These are phyloP conservation scores for Drosophila azteca DNA, from an alignment of 1,140 invertebrate species.

Conservation along the genomic window DNA sequence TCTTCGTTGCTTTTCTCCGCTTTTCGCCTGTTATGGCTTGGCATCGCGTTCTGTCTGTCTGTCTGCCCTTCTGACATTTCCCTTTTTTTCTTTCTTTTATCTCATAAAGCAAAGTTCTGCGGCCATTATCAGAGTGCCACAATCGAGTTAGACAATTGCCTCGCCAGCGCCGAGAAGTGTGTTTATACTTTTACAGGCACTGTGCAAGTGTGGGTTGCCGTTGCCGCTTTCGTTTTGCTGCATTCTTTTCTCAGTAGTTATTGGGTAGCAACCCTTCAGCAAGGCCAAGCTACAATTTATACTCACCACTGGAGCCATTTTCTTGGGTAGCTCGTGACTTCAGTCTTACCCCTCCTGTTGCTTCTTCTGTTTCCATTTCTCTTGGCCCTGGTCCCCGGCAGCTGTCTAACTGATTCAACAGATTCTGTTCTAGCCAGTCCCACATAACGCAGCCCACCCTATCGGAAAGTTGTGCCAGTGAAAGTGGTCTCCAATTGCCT, in stretches of 20 bases:
- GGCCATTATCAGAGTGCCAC: conserved; percentile 55
- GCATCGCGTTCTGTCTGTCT: conserved; percentile 31
- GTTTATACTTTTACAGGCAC: conserved; percentile 42
- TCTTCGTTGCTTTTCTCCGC: conserved; percentile 28
- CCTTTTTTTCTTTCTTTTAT: conserved; percentile 39
- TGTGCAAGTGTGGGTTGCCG: conserved; percentile 39
- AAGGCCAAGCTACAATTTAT: too few species aligned
- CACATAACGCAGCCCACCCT: too few species aligned
- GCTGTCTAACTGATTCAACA: too few species aligned
- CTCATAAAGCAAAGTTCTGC: conserved; percentile 65
- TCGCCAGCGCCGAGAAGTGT: conserved; percentile 46
- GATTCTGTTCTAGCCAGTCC: too few species aligned
- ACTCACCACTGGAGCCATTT: background rate
- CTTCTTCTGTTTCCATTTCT: too few species aligned
- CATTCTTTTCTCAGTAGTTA: conserved; percentile 37
- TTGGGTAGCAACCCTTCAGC: conserved; percentile 35
- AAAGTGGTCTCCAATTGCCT: too few species aligned
- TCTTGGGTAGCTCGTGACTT: too few species aligned
- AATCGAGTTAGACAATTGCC: conserved; percentile 52
- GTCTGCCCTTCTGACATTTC: conserved; percentile 11
- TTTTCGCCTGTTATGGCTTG: conserved; percentile 51
- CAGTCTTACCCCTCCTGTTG: too few species aligned
- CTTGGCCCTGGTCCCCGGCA: too few species aligned
- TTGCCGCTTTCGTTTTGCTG: conserved; percentile 40
- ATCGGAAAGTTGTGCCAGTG: too few species aligned